Base-by-base conservation (phyloP, 2,113 vertebrate genomes). In the Cervus canadensis region DNA sequence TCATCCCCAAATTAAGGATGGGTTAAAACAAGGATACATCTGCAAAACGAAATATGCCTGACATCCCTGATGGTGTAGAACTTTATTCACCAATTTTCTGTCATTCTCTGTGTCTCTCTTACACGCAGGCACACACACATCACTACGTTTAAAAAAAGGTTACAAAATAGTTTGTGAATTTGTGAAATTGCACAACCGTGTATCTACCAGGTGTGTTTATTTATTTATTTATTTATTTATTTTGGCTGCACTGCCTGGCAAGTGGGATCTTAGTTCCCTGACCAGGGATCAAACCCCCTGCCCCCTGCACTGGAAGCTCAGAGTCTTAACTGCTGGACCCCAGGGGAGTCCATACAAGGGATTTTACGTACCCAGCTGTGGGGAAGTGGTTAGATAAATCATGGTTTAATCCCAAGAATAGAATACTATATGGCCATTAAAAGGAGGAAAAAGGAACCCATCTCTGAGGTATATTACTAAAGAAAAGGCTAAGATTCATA, bases 381-480 rank as follows among this genome's bases (percentile, higher is more conserved):
- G 26, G 43, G n/a, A 36, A 14, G 62, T 56, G 8, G 9, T 33
- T 81, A 25, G 23, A 64, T 48, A 36, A 33, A 67, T 11, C 56
- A 26, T 1, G 21, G 10, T 21, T 56, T 85, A 25, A 36, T 43
- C 33, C 3, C 33, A 2, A 2, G 0, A 3, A 12, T n/a, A 13
- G 48, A 97, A 64, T 88, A 59, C 28, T 36, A 36, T 23, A 30
- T 17, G 52, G 60, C 17, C 78, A 67, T 59, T 33, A 91, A 88
- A 57, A 95, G 21, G 76, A 62, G 52, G 6, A 7, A 56, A 26
- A 6, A 21, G 50, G 5, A n/a, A 62, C 2, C 28, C 30, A 3
- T 7, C 11, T 57, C 60, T 48, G 33, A 76, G 15, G 78, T 1
- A 3, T 6, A 52, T 0, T 8, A 56, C 40, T 36, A 87, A 92